Conservation (phyloP, 2,888 invertebrate genomes). For the Lepidocyrtinus sp. region DNA sequence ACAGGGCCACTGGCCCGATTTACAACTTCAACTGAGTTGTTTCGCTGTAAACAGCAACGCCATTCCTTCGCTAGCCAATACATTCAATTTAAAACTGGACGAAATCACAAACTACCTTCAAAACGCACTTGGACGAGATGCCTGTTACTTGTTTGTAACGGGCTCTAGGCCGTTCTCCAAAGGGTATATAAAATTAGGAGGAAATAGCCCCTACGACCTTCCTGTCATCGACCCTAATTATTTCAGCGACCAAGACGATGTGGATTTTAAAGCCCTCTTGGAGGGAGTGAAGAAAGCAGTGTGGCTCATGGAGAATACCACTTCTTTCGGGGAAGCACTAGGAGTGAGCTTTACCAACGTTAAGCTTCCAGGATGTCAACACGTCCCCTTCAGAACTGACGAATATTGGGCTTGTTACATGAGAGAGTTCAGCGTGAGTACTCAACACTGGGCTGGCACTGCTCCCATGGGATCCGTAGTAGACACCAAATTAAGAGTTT, state of each 20-base stretch:
- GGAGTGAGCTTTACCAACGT: slow-evolving; percentile 50
- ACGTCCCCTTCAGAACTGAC: slow-evolving; percentile 44
- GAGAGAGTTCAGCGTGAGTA: background rate
- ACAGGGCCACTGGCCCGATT: slow-evolving; percentile 67
- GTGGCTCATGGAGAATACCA: slow-evolving; percentile 61
- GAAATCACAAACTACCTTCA: slow-evolving; percentile 56
- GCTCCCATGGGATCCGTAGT: background rate
- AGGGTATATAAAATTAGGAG: slow-evolving; percentile 48
- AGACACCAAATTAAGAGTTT: background rate
- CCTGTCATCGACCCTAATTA: slow-evolving; percentile 67
- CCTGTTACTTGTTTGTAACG: slow-evolving; percentile 42
- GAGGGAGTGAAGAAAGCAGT: slow-evolving; percentile 62
- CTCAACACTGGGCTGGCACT: background rate
- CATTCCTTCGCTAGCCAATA: slow-evolving; percentile 29
- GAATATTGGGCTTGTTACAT: slow-evolving; percentile 45
- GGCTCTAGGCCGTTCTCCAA: slow-evolving; percentile 37
- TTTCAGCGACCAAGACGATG: slow-evolving; percentile 51
- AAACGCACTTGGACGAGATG: slow-evolving; percentile 54
- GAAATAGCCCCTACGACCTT: slow-evolving; percentile 60
- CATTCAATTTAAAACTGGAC: slow-evolving; percentile 60
- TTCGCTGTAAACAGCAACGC: slow-evolving; percentile 11
- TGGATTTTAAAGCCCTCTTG: slow-evolving; percentile 59
- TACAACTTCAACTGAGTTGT: slow-evolving; percentile 49
- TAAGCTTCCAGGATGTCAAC: slow-evolving; percentile 56
- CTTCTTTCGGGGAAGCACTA: slow-evolving; percentile 42